Base-by-base conservation (phyloP, 2,888 invertebrate genomes). In the Eupithecia subfuscata region DNA sequence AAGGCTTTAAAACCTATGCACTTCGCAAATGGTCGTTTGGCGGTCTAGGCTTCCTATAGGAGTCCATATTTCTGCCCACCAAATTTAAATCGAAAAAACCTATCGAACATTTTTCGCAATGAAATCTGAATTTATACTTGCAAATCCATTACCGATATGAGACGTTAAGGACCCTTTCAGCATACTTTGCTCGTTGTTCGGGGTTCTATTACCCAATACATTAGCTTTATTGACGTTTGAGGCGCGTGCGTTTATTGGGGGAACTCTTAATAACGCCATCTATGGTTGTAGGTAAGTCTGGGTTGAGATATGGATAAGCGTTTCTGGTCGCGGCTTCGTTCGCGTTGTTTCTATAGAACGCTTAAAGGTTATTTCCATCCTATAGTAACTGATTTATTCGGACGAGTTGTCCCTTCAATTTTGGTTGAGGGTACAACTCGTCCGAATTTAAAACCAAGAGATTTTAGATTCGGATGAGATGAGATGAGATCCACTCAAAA, bases 221-320 rank as follows among this genome's bases (percentile, higher is more conserved):
- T 90, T 90, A 89, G 84, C 84, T 87, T 85, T 91, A 92, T 91
- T 89, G 92, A 91, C 89, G 87, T 85, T 81, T 78, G 80, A 81
- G 76, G 82, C 80, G 77, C 71, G 79, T 84, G 82, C 85, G 82
- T 83, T 86, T 86, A 85, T 85, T 83, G 82, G 84, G 52, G 85
- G 86, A 83, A 82, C 80, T 79, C 76, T 78, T 74, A 78, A 84
- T 85, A 85, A 86, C 82, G 71, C 73, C 77, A 75, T 78, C 80
- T 69, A 34, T 56, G 65, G 43, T 8, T 25, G 63, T 14, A 43
- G 25, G 22, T 69, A 52, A 11, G 11, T 56, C 22, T 22, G 56
- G 56, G 22, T 12, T 56, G 22, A 56, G 56, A 56, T 48, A 52
- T 52, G 8, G 52, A 37, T 69, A 25, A 45, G 6, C 40, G 40